phyloP scores from a whole-genome alignment of 1,140 invertebrate species.

The Muscidifurax raptorellus region DNA sequence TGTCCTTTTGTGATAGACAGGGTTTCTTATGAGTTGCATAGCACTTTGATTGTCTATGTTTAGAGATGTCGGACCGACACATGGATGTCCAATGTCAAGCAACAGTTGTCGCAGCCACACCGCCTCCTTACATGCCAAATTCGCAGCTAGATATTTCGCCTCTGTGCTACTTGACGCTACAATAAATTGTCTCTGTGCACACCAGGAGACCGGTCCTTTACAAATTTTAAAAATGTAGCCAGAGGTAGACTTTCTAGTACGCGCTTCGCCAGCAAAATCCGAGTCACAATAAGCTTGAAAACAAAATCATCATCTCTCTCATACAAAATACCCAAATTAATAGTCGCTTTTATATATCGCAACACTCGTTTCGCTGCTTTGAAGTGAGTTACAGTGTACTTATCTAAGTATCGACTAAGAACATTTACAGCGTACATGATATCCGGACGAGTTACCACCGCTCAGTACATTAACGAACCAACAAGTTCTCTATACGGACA shows the following conservation, averaged over 20 bases:
- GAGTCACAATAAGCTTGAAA: slow-evolving; percentile 51
- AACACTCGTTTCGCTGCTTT: slow-evolving; percentile 66
- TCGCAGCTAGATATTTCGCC: slow-evolving; percentile 56
- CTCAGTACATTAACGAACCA: too few relatives aligned
- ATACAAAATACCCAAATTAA: slow-evolving; percentile 49
- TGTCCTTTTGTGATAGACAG: not conserved
- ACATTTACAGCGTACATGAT: slow-evolving; percentile 62
- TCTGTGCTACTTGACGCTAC: slow-evolving; percentile 49
- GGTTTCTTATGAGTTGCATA: slow-evolving; percentile 66
- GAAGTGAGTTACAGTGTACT: slow-evolving; percentile 61
- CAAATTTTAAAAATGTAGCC: slow-evolving; percentile 46
- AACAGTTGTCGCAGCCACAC: slow-evolving; percentile 61
- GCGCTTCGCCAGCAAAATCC: slow-evolving; percentile 47
- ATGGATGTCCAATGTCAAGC: slow-evolving; percentile 53
- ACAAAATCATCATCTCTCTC: not conserved
- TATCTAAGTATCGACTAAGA: slow-evolving; percentile 61
- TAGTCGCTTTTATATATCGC: slow-evolving; percentile 68
- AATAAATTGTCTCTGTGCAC: slow-evolving; percentile 37
- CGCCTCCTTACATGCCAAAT: slow-evolving; percentile 47
- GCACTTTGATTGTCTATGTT: slow-evolving; percentile 63
- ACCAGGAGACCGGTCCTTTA: slow-evolving; percentile 48
- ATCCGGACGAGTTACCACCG: too few relatives aligned
- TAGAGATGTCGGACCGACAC: slow-evolving; percentile 41
- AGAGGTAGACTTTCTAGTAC: slow-evolving; percentile 44
- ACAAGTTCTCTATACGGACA: slow-evolving; percentile 60